Evolutionary conservation across 2,797 vertebrate genomes (phyloP), one percentile per base, ranked within the genome.

Genomic region (Neoniphon sammara): DNA sequence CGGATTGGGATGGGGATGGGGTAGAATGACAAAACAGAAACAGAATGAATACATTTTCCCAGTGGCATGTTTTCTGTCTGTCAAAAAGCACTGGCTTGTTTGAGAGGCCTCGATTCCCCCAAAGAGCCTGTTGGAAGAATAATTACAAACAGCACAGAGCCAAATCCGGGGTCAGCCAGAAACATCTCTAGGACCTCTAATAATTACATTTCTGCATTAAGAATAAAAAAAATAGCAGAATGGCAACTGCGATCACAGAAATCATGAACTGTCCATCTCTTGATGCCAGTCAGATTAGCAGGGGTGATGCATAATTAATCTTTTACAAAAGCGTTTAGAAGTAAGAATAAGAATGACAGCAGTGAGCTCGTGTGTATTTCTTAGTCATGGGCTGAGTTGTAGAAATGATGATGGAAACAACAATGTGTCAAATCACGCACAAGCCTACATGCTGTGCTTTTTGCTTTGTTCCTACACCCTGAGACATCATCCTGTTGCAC

Each of bases 81-180:
- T 83, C 74, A 83, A 55, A 34, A 14, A 66, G 49, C 34, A 36
- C 10, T 49, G 47, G 18, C 44, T 36, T 17, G 4, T 23, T 15
- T 75, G 21, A 73, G 44, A 50, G 44, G 62, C 55, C 62, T 1
- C 27, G 46, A 80, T 72, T 67, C 14, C 21, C 49, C 18, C 9
- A 2, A 62, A 57, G 54, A 74, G 30, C 55, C 55, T 74, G 52
- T 72, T 15, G 55, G 20, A n/a, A 53, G 25, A 70, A 76, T 75
- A 81, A 78, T 80, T 72, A 58, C 25, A 30, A 67, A 31, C 25
- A 62, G 42, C 9, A 50, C 27, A 58, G 30, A 50, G 50, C 12
- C 47, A 56, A 65, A 67, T 30, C 23, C 25, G 27, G 17, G 60
- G 72, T 78, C 50, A 77, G 25, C 25, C 46, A 60, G 50, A 62